Evolutionary conservation across 30 jellyfish, hydroid and myxozoan genomes (phyloP).

Genomic region (Turritopsis rubra): DNA sequence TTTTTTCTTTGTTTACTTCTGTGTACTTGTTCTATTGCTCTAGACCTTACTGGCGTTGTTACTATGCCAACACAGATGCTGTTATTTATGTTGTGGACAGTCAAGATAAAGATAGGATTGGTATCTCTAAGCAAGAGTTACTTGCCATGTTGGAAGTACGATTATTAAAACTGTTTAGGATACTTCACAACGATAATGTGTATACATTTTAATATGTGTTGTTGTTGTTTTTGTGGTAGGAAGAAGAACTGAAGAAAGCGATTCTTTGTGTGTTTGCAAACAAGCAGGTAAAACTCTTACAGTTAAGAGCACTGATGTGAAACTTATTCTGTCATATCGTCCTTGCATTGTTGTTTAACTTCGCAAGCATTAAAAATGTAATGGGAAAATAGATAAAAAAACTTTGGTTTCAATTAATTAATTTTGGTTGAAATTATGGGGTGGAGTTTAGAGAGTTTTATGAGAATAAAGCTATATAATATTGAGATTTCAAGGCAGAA

Average conservation of each 20-base stretch:
- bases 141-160: slow-evolving; percentile 93
- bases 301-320: background rate
- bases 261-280: slow-evolving; percentile 87
- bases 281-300: slow-evolving; percentile 60
- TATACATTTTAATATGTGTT: background rate
- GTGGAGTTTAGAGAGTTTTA: too few species aligned
- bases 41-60: slow-evolving; percentile 81
- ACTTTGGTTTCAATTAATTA: background rate
- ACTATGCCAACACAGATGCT: slow-evolving; percentile 97
- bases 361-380: too few species aligned
- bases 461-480: too few species aligned
- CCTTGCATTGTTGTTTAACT: too few species aligned
- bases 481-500: too few species aligned
- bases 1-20: background rate
- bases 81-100: slow-evolving; percentile 95
- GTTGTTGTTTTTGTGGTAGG: slow-evolving; percentile 46
- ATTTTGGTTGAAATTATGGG: too few species aligned
- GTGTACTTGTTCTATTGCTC: background rate
- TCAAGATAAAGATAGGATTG: slow-evolving; percentile 96
- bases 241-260: slow-evolving; percentile 86
- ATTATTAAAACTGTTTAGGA: background rate
- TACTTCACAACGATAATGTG: background rate
- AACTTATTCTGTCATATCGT: too few species aligned
- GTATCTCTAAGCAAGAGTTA: slow-evolving; percentile 93
- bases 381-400: background rate